Evolutionary conservation across 2,113 vertebrate genomes (phyloP), one percentile per base, ranked within the genome.

Genomic region (Carassius gibelio): DNA sequence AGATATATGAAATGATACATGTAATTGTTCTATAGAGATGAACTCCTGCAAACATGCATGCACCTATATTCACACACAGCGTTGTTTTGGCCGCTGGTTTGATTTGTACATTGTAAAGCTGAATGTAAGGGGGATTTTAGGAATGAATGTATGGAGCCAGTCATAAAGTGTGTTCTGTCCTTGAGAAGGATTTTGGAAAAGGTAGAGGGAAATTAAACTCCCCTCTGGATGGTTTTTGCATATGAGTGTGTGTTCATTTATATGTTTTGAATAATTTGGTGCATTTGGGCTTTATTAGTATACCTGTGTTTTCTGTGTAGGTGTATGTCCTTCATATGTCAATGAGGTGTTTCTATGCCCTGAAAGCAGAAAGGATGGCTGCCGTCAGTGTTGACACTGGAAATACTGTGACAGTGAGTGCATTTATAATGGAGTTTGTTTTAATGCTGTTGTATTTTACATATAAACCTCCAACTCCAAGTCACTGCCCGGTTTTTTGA

Each of bases 241-340:
- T 8, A 15, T 8, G 52, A 8, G 48, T 82, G 9, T 82, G 9
- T 21, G 21, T 42, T 52, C 72, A 61, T 57, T 81, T 84, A 34
- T 83, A 34, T 14, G 19, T 4, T 66, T 76, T 21, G 42, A 69
- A 74, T 55, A 3, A 66, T 61, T 23, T 1, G 0, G 14, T 68
- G 61, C 21, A 1, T 68, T 68, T 57, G 68, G 69, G 42, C 19
- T 30, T 64, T 21, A 74, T 64, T 66, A 15, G 26, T 38, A 15
- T 48, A 13, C 21, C 81, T 82, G 68, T 78, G 59, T 85, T 77
- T 71, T 57, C 9, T 85, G n/a, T 76, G 23, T 68, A 88, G 84
- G 74, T 87, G 34, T 89, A 89, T 17, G 66, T 75, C 34, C 15
- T 87, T 48, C 78, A 83, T 13, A 85, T 89, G 45, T 87, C 88